A percentile compares a stretch with the other conserved stretches of the same genome.
These are phyloP conservation scores for Gisinianus flammeolus DNA, from an alignment of 2,888 invertebrate genomes.

Conservation along the genomic window DNA sequence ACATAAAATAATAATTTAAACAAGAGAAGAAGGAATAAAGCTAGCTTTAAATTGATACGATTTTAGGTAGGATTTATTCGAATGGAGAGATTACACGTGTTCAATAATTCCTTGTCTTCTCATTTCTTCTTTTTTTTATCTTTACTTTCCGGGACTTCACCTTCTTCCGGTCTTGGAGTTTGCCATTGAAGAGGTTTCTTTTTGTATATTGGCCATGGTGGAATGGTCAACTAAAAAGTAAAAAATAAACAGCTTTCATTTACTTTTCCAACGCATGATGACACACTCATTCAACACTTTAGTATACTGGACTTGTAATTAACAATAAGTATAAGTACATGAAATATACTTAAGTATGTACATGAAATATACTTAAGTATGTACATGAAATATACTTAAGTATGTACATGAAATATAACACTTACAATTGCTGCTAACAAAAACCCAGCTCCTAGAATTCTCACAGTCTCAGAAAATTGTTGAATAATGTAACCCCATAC, in stretches of 20 bases:
- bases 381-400: background rate
- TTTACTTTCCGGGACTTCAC: slow-evolving; percentile 58
- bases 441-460: slow-evolving; percentile 90
- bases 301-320: background rate
- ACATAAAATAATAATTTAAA: no score
- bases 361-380: slow-evolving; percentile 9
- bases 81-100: background rate
- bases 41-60: no score
- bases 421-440: slow-evolving; percentile 80
- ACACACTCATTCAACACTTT: background rate
- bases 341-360: background rate
- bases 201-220: slow-evolving; percentile 96
- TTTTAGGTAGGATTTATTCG: no score
- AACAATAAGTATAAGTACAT: background rate
- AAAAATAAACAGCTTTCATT: background rate
- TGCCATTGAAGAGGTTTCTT: slow-evolving; percentile 89
- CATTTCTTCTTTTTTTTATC: slow-evolving; percentile 65
- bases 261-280: background rate
- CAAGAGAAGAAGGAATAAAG: no score
- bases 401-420: slow-evolving; percentile 44
- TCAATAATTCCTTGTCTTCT: no score
- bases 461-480: slow-evolving; percentile 94
- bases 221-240: slow-evolving; percentile 75
- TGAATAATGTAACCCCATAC: slow-evolving; percentile 92
- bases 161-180: slow-evolving; percentile 63